A percentile compares a stretch with the other conserved stretches of the same genome.
phyloP scores from a whole-genome alignment of 2,888 invertebrate genomes.

The Hanleya hanleyi region DNA sequence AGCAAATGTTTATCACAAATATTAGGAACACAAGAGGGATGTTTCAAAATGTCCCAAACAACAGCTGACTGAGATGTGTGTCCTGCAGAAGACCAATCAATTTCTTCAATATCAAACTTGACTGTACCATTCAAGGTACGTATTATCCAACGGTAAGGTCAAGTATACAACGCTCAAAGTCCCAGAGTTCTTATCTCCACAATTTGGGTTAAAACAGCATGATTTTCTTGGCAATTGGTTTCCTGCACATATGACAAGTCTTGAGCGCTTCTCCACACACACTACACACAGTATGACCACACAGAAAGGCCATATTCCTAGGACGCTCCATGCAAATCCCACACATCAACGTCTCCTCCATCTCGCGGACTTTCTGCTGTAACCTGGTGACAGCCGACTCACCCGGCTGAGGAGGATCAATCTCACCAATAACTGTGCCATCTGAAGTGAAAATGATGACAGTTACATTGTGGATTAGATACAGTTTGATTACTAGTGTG shows the following conservation, averaged over 20 bases:
- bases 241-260: slow-evolving; percentile 90
- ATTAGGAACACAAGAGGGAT: no score
- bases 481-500: no score
- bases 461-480: no score
- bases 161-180: no score
- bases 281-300: slow-evolving; percentile 89
- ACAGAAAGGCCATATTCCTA: slow-evolving; percentile 88
- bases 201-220: slow-evolving; percentile 75
- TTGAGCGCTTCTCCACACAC: slow-evolving; percentile 86
- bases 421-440: neutral
- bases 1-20: no score
- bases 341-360: slow-evolving; percentile 89
- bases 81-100: no score
- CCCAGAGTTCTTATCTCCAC: no score
- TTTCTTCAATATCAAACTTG: no score
- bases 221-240: slow-evolving; percentile 84
- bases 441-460: neutral
- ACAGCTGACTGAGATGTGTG: no score
- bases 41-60: no score
- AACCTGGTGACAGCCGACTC: slow-evolving; percentile 29
- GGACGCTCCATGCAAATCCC: slow-evolving; percentile 91
- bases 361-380: slow-evolving; percentile 84
- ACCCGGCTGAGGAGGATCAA: neutral
- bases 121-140: no score
- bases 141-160: no score